Evolutionary conservation across 2,113 vertebrate genomes (phyloP), one percentile per base, ranked within the genome.

Genomic region (Sminthopsis crassicaudata): DNA sequence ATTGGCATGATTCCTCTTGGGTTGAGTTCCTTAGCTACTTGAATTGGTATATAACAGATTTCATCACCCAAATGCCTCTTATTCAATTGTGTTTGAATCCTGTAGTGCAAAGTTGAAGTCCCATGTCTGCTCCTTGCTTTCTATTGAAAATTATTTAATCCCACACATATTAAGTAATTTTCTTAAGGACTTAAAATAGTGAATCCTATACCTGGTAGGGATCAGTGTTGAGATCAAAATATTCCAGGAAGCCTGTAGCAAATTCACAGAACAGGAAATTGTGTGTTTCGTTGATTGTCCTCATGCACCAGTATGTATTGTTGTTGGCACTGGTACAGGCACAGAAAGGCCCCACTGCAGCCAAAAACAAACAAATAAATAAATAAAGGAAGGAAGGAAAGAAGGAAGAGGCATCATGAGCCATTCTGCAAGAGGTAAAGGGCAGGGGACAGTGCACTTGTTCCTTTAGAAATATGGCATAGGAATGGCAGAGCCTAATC

Each of bases 191-290:
- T 84, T 23, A 42, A 36, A n/a, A 84, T 22, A 84, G 67, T 1
- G 3, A 9, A 53, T 0, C 25, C 24, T 0, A 67, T 99, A 99
- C 99, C 99, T 99, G 99, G 98, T 99, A 99, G 0, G 99, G 99
- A 97, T 99, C 99, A 0, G 99, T 99, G 98, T 99, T 99, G 97
- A 99, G 99, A 97, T 99, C 99, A 98, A 99, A 99, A 98, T 99
- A 99, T 98, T 99, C 99, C 92, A 99, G 98, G 99, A 99, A 99
- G 93, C 99, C 99, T 0, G 99, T 99, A 25, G 99, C 99, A 97
- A 99, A 99, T 98, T 99, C 99, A 98, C 99, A 99, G 97, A 99
- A 99, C 94, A 99, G 99, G 98, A 99, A 99, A 97, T 99, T 99
- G 98, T 99, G 99, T 10, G 99, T 99, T 98, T 99, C 99, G 0